These are phyloP conservation scores for Glaucomys volans DNA, from an alignment of 2,113 vertebrate genomes.

Conservation along the genomic window DNA sequence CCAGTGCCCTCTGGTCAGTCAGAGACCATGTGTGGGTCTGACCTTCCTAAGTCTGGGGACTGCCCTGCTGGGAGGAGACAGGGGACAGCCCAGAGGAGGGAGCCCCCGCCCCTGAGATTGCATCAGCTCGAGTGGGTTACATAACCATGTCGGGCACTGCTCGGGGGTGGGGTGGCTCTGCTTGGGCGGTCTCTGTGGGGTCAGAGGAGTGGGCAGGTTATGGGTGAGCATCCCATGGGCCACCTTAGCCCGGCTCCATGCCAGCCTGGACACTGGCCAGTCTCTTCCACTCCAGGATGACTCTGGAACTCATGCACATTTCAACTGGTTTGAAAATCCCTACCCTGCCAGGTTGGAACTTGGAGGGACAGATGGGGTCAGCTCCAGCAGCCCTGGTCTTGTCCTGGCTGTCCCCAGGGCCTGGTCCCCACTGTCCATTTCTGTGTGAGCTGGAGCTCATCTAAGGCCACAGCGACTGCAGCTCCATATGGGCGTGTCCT, in stretches of 20 bases:
- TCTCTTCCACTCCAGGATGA: background rate
- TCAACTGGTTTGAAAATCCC: background rate
- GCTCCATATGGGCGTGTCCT: background rate
- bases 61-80: background rate
- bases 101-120: background rate
- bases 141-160: background rate
- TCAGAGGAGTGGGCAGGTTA: background rate
- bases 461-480: background rate
- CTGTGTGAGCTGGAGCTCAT: background rate
- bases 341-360: background rate
- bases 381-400: no score
- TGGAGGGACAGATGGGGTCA: background rate
- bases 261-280: background rate
- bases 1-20: background rate
- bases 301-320: background rate
- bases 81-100: background rate
- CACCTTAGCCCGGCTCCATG: background rate
- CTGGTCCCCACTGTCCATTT: accelerated
- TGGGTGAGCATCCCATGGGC: background rate
- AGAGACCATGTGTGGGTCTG: background rate
- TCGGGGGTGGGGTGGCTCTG: constrained; percentile 28
- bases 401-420: background rate
- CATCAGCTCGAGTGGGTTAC: constrained; percentile 55
- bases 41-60: background rate
- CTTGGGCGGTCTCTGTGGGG: background rate